Conservation (phyloP, 2,113 vertebrate species). For the Platichthys stellatus region DNA sequence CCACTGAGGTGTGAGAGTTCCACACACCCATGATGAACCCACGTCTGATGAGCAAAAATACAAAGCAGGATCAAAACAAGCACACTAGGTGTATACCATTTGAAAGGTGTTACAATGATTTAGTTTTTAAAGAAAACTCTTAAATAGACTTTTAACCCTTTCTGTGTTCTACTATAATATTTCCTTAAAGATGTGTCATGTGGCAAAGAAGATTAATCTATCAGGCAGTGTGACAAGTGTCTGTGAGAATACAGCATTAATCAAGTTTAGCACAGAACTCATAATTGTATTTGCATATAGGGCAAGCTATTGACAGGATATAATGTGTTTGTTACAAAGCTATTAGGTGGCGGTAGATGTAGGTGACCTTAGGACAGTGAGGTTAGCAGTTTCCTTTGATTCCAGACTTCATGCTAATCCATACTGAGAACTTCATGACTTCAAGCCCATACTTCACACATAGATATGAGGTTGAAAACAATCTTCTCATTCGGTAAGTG, state of each 20-base stretch:
- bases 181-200: no score
- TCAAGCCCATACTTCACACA: not conserved
- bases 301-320: no score
- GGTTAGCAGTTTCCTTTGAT: not conserved
- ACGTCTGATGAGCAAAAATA: slow-evolving; percentile 78
- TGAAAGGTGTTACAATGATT: not conserved
- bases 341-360: no score
- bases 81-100: not conserved
- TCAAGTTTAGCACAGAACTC: no score
- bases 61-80: slow-evolving; percentile 18
- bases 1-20: slow-evolving; percentile 98
- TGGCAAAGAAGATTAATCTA: not conserved
- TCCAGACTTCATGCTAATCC: not conserved
- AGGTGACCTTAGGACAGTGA: no score
- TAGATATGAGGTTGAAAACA: not conserved
- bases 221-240: not conserved
- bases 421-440: not conserved
- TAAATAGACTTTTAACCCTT: not conserved
- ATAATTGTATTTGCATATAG: no score
- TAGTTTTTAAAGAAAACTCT: not conserved
- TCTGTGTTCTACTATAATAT: no score
- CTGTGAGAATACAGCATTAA: no score
- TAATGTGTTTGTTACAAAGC: no score
- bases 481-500: no score
- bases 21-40: slow-evolving; percentile 98